Conservation (phyloP, 2,888 invertebrate species). For the Electrophaes corylata region DNA sequence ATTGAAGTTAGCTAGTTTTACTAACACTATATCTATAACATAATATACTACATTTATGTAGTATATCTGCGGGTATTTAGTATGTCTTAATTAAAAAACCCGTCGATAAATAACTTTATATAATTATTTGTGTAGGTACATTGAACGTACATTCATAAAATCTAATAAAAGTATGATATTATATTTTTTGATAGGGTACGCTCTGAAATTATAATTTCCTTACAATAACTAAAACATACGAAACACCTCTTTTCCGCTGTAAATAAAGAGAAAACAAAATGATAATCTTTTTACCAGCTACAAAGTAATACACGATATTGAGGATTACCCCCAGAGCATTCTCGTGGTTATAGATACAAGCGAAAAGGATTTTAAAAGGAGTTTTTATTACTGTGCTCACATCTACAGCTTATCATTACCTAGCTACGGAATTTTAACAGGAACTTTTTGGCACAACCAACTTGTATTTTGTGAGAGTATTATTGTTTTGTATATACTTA, state of each 20-base stretch:
- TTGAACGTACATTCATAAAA: too few relatives aligned
- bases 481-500: too few relatives aligned
- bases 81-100: too few relatives aligned
- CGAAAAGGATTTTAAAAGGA: conserved; percentile 10
- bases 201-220: background rate
- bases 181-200: background rate
- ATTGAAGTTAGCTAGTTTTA: too few relatives aligned
- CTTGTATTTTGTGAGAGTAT: too few relatives aligned
- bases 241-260: background rate
- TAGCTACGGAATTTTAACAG: conserved; percentile 1
- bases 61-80: too few relatives aligned
- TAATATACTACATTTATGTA: too few relatives aligned
- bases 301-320: conserved; percentile 7
- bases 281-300: background rate
- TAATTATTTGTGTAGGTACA: too few relatives aligned
- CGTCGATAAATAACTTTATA: too few relatives aligned
- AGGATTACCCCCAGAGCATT: background rate
- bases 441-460: background rate
- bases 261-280: conserved; percentile 7
- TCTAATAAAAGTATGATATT: too few relatives aligned
- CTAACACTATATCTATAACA: too few relatives aligned
- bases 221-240: background rate
- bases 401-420: background rate
- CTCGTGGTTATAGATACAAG: background rate
- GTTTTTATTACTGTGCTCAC: background rate